Percentiles rank a stretch among this genome's conserved stretches.
Evolutionary conservation across 2,113 vertebrate species (phyloP).

Genomic region (Chiloscyllium plagiosum): DNA sequence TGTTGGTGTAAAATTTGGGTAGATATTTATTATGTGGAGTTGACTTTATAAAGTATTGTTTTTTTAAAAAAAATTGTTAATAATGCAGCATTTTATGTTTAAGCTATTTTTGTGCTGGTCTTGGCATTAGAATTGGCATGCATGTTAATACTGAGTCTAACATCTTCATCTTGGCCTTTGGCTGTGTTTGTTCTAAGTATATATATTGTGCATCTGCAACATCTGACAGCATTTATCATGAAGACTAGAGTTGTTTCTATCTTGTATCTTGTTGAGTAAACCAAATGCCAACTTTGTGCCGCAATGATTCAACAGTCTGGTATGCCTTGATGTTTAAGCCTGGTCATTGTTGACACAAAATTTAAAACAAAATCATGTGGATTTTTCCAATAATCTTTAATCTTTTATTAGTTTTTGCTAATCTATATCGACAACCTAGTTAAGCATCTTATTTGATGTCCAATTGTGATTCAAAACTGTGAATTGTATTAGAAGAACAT

Average conservation of each 20-base stretch:
- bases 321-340: conserved; percentile 31
- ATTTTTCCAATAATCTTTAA: conserved; percentile 2
- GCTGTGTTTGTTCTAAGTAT: conserved; percentile 26
- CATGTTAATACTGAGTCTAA: neutral
- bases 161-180: neutral
- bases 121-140: neutral
- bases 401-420: neutral
- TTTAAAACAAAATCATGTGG: conserved; percentile 1
- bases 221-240: conserved; percentile 28
- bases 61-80: too few species aligned
- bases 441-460: neutral
- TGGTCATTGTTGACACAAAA: conserved; percentile 7
- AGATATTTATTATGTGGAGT: neutral
- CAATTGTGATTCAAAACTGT: neutral
- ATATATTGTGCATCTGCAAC: neutral
- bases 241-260: conserved; percentile 11
- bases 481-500: neutral
- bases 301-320: conserved; percentile 10
- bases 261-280: conserved; percentile 29
- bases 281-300: neutral
- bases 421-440: neutral
- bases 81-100: too few species aligned
- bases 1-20: neutral
- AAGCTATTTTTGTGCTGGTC: neutral
- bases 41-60: neutral